A percentile compares a stretch with the other conserved stretches of the same genome.
phyloP scores from a whole-genome alignment of 1,140 invertebrate species.

The Apis laboriosa region DNA sequence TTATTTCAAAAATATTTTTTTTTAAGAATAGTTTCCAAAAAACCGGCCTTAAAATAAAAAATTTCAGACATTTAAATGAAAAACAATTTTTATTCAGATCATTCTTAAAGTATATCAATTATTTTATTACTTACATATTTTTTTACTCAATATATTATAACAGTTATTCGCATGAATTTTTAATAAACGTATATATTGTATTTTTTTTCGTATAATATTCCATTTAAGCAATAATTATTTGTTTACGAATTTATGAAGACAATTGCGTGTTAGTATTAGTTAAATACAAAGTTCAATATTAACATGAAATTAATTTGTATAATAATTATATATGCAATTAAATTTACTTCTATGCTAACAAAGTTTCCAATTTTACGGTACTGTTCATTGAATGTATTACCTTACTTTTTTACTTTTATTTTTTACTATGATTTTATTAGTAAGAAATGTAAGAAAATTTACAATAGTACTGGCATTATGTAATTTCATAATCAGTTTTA shows the following conservation, averaged over 20 bases:
- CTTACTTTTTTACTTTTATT: neutral
- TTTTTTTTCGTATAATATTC: neutral
- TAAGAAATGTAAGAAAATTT: too few relatives aligned
- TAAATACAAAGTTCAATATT: slow-evolving; percentile 19
- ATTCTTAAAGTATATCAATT: neutral
- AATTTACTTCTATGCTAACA: neutral
- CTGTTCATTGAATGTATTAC: neutral
- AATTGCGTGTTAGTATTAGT: neutral
- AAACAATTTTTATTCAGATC: neutral
- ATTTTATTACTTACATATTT: neutral
- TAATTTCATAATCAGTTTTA: slow-evolving; percentile 9
- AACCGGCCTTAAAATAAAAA: slow-evolving; percentile 44
- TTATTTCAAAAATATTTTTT: neutral
- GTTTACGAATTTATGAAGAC: neutral
- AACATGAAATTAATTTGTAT: neutral
- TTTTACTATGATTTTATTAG: neutral
- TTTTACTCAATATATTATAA: slow-evolving; percentile 9
- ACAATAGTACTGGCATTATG: neutral
- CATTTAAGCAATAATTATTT: neutral
- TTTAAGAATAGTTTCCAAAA: slow-evolving; percentile 36
- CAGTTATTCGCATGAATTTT: slow-evolving; percentile 9
- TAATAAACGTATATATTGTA: slow-evolving; percentile 24
- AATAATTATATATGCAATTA: neutral
- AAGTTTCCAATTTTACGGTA: neutral
- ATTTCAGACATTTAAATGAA: slow-evolving; percentile 12